These are phyloP conservation scores for Macaca nemestrina DNA, from an alignment of 2,113 vertebrate species.

Conservation along the genomic window DNA sequence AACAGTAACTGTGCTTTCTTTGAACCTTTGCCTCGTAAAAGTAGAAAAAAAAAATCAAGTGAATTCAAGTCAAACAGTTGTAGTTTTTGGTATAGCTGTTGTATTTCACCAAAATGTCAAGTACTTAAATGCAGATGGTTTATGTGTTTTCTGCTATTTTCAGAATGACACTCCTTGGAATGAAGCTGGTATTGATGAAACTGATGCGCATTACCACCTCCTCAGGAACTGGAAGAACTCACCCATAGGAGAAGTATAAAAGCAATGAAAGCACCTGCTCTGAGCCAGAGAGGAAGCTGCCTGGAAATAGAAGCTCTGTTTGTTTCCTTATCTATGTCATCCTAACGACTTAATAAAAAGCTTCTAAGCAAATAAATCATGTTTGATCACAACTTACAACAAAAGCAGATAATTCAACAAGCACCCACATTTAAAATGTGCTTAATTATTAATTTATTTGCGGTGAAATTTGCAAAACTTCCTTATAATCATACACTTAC, in stretches of 20 bases:
- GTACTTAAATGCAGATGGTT: slow-evolving; percentile 67
- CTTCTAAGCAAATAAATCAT: too few species aligned
- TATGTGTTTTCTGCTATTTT: slow-evolving; percentile 64
- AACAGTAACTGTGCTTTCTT: slow-evolving; percentile 70
- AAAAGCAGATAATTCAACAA: too few species aligned
- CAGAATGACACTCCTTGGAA: slow-evolving; percentile 28
- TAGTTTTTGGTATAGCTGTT: slow-evolving; percentile 58
- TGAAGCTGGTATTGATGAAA: slow-evolving; percentile 51
- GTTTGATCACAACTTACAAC: too few species aligned
- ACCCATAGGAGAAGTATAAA: neutral
- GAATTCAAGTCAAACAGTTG: slow-evolving; percentile 65
- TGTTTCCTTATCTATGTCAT: too few species aligned
- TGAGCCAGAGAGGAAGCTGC: too few species aligned
- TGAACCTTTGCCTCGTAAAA: slow-evolving; percentile 64
- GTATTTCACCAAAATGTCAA: slow-evolving; percentile 72
- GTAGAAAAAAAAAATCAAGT: slow-evolving; percentile 53
- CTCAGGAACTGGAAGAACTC: slow-evolving; percentile 2
- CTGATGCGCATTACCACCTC: neutral
- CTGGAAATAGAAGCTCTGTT: too few species aligned
- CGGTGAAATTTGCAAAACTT: too few species aligned
- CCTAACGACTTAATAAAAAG: too few species aligned
- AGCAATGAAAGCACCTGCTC: too few species aligned
- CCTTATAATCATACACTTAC: too few species aligned
- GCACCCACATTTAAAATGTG: too few species aligned
- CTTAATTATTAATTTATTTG: too few species aligned